Conservation (phyloP, 1,140 invertebrate species). For the Batillaria attramentaria region DNA sequence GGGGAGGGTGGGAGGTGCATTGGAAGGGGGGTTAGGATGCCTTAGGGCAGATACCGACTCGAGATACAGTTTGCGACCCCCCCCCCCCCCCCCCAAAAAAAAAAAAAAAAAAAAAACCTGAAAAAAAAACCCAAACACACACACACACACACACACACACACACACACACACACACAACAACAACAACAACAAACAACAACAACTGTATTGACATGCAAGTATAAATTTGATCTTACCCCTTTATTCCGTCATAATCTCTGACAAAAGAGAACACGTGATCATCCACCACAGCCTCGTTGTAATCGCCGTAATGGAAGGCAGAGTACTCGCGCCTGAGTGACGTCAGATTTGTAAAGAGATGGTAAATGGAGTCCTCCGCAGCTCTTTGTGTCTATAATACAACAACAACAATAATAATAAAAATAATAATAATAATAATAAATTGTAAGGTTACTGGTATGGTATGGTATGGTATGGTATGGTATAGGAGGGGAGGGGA, state of each 20-base stretch:
- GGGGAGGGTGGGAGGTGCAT: too few species aligned
- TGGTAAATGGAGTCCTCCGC: constrained; percentile 41
- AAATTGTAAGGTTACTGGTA: too few species aligned
- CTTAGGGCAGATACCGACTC: too few species aligned
- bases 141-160: too few species aligned
- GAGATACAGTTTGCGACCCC: too few species aligned
- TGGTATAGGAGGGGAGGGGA: too few species aligned
- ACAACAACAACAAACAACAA: neutral
- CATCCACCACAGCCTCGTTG: constrained; percentile 35
- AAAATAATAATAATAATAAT: neutral
- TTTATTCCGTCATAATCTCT: constrained; percentile 62
- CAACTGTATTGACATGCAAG: neutral
- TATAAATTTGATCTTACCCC: constrained; percentile 50
- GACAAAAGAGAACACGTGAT: constrained; percentile 69
- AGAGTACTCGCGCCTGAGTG: constrained; percentile 48
- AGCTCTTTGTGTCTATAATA: constrained; percentile 40
- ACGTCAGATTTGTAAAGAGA: constrained; percentile 58
- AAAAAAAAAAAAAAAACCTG: too few species aligned
- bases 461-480: too few species aligned
- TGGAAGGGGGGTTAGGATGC: too few species aligned
- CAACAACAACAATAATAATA: neutral
- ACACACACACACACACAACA: too few species aligned
- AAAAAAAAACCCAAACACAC: too few species aligned
- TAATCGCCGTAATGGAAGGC: constrained; percentile 62
- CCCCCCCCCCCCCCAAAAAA: too few species aligned